Evolutionary conservation across 2,888 invertebrate species (phyloP).

Genomic region (Amiota mariae): DNA sequence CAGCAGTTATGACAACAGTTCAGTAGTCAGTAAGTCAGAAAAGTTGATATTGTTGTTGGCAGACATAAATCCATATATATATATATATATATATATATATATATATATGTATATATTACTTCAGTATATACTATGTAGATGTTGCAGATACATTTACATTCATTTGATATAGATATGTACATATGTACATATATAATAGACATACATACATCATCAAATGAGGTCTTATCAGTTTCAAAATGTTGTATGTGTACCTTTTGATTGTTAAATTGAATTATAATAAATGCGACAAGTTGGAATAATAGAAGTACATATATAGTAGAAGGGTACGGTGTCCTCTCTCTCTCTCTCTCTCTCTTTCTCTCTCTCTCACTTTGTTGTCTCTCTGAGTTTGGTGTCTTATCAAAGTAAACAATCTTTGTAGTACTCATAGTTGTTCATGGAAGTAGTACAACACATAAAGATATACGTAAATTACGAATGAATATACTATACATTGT

Average conservation of each 20-base stretch:
- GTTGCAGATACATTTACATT: too few relatives aligned
- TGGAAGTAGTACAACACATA: not conserved
- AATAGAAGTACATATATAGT: too few relatives aligned
- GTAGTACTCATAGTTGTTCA: slow-evolving; percentile 2
- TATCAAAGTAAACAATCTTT: slow-evolving; percentile 14
- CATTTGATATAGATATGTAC: too few relatives aligned
- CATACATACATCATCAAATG: not conserved
- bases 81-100: too few relatives aligned
- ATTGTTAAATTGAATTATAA: slow-evolving; percentile 18
- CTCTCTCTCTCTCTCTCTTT: not conserved
- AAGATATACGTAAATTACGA: too few relatives aligned
- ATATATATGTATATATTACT: too few relatives aligned
- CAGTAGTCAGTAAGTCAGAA: too few relatives aligned
- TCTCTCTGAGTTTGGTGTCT: not conserved
- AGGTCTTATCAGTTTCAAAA: not conserved
- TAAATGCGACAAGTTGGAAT: not conserved
- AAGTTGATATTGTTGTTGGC: too few relatives aligned
- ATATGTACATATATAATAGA: too few relatives aligned
- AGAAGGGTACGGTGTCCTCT: not conserved
- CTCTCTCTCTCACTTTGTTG: not conserved
- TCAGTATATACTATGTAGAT: too few relatives aligned
- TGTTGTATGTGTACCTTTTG: not conserved
- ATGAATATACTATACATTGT: too few relatives aligned
- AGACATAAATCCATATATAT: too few relatives aligned
- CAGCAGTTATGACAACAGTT: not conserved